Evolutionary conservation across 2,888 invertebrate species (phyloP).

Genomic region (Chrysodeixis includens): DNA sequence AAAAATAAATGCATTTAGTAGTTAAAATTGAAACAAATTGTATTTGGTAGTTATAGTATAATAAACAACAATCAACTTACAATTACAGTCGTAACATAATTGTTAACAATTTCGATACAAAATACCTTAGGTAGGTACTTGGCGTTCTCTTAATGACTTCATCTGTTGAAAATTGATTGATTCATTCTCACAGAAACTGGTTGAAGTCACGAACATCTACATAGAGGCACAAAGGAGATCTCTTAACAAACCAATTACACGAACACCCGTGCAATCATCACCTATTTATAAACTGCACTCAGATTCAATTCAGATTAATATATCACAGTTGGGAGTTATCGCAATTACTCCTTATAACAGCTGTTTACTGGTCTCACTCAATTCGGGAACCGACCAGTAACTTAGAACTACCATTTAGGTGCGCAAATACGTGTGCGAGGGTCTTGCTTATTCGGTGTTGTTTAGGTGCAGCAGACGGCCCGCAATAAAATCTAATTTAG

Average conservation of each 20-base stretch:
- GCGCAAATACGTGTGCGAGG: constrained; percentile 19
- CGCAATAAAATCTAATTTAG: constrained; percentile 89
- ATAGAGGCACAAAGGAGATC: constrained; percentile 6
- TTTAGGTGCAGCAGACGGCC: constrained; percentile 80
- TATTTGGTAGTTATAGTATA: too few relatives aligned
- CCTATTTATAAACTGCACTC: constrained; percentile 40
- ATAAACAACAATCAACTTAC: neutral
- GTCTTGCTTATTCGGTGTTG: constrained; percentile 69
- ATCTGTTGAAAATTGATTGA: constrained; percentile 2
- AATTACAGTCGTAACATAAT: neutral
- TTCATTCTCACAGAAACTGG: neutral
- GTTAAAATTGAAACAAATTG: too few relatives aligned
- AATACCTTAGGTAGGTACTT: too few relatives aligned
- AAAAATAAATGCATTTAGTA: too few relatives aligned
- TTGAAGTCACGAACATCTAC: neutral
- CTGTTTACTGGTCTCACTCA: constrained; percentile 81
- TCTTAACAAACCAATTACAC: constrained; percentile 21
- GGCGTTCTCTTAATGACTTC: constrained; percentile 4
- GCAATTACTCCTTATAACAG: constrained; percentile 76
- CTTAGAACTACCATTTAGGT: constrained; percentile 57
- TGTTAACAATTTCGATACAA: neutral
- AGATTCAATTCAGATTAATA: constrained; percentile 63
- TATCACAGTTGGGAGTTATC: constrained; percentile 72
- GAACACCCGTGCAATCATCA: constrained; percentile 28
- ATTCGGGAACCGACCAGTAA: constrained; percentile 76